Percentiles rank a stretch among this genome's conserved stretches.
These are phyloP conservation scores for Trichonephila clavipes DNA, from an alignment of 1,140 invertebrate species.

Conservation along the genomic window DNA sequence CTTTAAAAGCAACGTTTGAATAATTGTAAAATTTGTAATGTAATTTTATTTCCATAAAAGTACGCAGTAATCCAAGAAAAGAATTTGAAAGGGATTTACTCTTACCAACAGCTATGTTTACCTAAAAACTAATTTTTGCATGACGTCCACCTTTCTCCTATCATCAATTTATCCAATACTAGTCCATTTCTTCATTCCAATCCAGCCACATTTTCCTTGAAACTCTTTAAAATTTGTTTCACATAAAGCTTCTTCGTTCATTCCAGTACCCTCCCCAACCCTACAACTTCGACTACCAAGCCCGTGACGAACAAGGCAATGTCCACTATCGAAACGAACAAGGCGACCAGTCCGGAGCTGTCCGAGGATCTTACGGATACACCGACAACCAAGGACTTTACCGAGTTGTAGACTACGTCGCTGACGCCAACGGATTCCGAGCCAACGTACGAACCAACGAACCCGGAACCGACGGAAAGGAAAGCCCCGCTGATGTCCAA, in stretches of 20 bases:
- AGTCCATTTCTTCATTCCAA: neutral
- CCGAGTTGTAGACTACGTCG: conserved; percentile 85
- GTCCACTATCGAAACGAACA: conserved; percentile 83
- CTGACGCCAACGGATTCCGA: conserved; percentile 68
- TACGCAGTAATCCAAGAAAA: no score
- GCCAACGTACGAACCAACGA: conserved; percentile 75
- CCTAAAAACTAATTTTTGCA: no score
- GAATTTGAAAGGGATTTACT: no score
- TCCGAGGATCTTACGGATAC: conserved; percentile 92
- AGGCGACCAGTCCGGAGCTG: conserved; percentile 88
- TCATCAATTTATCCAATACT: neutral
- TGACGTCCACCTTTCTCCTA: no score
- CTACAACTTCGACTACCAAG: conserved; percentile 72
- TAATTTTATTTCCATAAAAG: no score
- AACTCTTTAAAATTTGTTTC: neutral
- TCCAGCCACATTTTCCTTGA: neutral
- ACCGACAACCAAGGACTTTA: conserved; percentile 89
- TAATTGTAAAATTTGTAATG: no score
- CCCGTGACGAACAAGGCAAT: conserved; percentile 66
- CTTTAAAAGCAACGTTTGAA: no score
- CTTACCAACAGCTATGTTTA: no score
- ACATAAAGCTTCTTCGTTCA: neutral
- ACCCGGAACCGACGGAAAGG: conserved; percentile 67
- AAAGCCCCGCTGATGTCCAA: conserved; percentile 81
- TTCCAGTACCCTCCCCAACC: conserved; percentile 59